A percentile compares a stretch with the other conserved stretches of the same genome.
These are phyloP conservation scores for Virgularia gustaviana DNA, from an alignment of 92 coral and sea anemone genomes.

Conservation along the genomic window DNA sequence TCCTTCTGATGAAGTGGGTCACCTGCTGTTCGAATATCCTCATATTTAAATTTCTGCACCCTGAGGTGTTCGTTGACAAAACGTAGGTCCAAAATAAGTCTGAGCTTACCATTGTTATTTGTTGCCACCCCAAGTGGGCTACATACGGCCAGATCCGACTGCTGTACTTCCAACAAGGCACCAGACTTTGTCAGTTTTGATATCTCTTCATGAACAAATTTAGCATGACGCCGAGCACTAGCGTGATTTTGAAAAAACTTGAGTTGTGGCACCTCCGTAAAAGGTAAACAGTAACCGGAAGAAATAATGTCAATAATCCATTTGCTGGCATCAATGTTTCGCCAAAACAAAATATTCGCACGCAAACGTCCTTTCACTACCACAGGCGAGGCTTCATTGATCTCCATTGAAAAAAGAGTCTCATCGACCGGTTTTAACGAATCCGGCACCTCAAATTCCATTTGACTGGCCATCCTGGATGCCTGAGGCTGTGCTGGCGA, in stretches of 20 bases:
- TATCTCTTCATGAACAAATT: slow-evolving; percentile 45
- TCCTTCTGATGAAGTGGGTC: slow-evolving; percentile 35
- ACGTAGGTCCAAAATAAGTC: slow-evolving; percentile 42
- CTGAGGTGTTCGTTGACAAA: slow-evolving; percentile 42
- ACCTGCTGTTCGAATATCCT: slow-evolving; percentile 44
- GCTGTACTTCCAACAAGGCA: slow-evolving; percentile 36
- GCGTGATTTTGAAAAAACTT: slow-evolving; percentile 36
- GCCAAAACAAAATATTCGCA: slow-evolving; percentile 41
- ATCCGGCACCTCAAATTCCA: no score
- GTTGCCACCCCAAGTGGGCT: slow-evolving; percentile 48
- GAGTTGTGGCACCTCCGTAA: no score
- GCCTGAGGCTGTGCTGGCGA: no score
- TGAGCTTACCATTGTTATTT: slow-evolving; percentile 32
- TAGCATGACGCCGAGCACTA: slow-evolving; percentile 9
- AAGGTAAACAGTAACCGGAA: slow-evolving; percentile 29
- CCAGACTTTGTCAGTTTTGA: slow-evolving; percentile 45
- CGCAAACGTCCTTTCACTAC: slow-evolving; percentile 39
- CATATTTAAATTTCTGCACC: slow-evolving; percentile 38
- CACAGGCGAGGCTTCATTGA: background rate
- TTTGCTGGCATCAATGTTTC: slow-evolving; percentile 35
- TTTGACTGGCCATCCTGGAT: no score
- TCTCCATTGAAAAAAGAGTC: no score
- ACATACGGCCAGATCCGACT: slow-evolving; percentile 26
- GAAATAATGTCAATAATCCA: background rate
- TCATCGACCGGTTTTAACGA: no score